Base-by-base conservation (phyloP, 2,888 invertebrate genomes). In the Pogonocherus hispidulus region DNA sequence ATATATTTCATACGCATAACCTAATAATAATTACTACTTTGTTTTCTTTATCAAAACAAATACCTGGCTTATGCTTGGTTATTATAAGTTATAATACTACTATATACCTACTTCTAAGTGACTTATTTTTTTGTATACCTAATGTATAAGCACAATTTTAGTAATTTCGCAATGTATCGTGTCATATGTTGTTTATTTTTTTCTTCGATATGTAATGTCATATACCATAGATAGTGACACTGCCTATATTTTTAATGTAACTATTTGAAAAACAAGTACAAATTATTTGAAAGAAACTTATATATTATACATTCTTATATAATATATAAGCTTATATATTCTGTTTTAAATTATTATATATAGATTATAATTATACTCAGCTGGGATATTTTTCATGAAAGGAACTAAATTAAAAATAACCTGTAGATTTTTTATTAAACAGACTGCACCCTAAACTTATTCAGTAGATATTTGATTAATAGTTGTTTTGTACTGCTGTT, bases 41-140 rank as follows among this genome's bases (percentile, higher is more conserved):
- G 18, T 57, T 57, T 23, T 44, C 57, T n/a, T 55, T 46, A 44
- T 18, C 3, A 16, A 57, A 57, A 46, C 32, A 23, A 57, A 27
- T 41, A 57, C 16, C 20, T 23, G 22, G 57, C 57, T 57, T 57
- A 57, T 20, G 57, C 57, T 57, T 57, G 11, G 23, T 57, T 27
- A 27, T 18, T 44, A 23, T 57, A 23, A 16, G 57, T 57, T 37
- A 2, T 27, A 27, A 27, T 8, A n/a, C n/a, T n/a, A n/a, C n/a
- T n/a, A n/a, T n/a, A n/a, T 32, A 32, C 32, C 9, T 32, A 32
- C 32, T 32, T 32, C 8, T 32, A 16, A 54, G 27, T 35, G 54
- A 16, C 9, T 51, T 4, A 54, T 27, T 18, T 54, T 19, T 35
- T 46, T 22, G 14, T 49, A 49, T n/a, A n/a, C n/a, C n/a, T n/a